Evolutionary conservation across 2,113 vertebrate genomes (phyloP).

Genomic region (Uria lomvia): DNA sequence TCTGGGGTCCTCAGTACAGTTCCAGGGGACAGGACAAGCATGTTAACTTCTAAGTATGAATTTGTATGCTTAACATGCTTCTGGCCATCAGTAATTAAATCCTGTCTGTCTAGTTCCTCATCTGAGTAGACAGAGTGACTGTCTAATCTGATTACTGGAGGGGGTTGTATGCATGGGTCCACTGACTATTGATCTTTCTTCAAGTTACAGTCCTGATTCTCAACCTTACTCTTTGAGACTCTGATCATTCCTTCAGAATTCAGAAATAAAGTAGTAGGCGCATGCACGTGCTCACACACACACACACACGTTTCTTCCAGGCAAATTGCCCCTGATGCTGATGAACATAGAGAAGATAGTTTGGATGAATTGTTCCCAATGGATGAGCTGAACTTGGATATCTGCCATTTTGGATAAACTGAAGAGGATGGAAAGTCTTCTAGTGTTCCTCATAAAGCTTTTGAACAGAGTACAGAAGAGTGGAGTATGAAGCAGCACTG

Average conservation of each 20-base stretch:
- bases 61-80: background rate
- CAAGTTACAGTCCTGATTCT: background rate
- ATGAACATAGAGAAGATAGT: background rate
- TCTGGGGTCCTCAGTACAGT: background rate
- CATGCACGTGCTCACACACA: fast-evolving
- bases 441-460: background rate
- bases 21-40: background rate
- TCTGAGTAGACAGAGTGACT: background rate
- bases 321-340: background rate
- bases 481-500: background rate
- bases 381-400: background rate
- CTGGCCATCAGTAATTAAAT: background rate
- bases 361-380: background rate
- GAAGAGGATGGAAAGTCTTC: background rate
- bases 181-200: background rate
- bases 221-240: background rate
- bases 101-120: background rate
- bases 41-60: background rate
- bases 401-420: background rate
- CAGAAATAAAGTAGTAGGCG: background rate
- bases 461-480: background rate
- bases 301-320: background rate
- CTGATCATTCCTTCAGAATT: background rate
- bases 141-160: background rate
- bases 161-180: background rate